Evolutionary conservation across 2,113 vertebrate species (phyloP), one percentile per base, ranked within the genome.

Genomic region (Vombatus ursinus): DNA sequence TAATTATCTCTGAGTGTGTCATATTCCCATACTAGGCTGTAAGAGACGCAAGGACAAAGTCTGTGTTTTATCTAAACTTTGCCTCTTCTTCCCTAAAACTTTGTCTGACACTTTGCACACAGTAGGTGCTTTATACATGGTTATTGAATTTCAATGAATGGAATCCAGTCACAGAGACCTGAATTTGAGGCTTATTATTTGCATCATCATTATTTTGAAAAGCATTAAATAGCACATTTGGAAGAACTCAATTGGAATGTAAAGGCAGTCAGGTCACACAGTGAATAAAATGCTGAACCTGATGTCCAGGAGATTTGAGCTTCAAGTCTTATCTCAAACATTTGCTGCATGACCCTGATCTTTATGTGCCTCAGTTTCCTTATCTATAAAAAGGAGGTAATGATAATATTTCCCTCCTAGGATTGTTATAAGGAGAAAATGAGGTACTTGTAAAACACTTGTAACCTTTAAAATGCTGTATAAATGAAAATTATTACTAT

Each of bases 141-240:
- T 8, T 84, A 0, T 44, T 84, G n/a, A 44, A 84, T 44, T 84
- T 84, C n/a, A 44, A 8, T 50, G 3, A 51, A 90, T 95, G 22
- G 0, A 94, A 77, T 89, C 3, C 3, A 93, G 26, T 22, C n/a
- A 93, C 37, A 95, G 93, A 96, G 25, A 96, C 93, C 89, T 90
- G 91, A 92, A 8, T 50, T 44, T 61, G 8, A 90, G 91, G 52
- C 16, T 95, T 96, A 92, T 91, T 91, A 91, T 91, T 92, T 96
- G 4, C 91, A 96, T 89, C 50, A 51, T 50, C 96, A 61, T 94
- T 93, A 50, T 51, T 91, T 95, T 84, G 22, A 95, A 91, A 92
- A 90, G 52, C 3, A 92, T 94, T 48, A 95, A 31, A 91, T 57
- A 91, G 12, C 68, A 84, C 7, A 96, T 96, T 95, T 94, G 11